Percentiles rank a stretch among this genome's conserved stretches.
phyloP scores from a whole-genome alignment of 2,113 vertebrate genomes.

The Panthera leo region DNA sequence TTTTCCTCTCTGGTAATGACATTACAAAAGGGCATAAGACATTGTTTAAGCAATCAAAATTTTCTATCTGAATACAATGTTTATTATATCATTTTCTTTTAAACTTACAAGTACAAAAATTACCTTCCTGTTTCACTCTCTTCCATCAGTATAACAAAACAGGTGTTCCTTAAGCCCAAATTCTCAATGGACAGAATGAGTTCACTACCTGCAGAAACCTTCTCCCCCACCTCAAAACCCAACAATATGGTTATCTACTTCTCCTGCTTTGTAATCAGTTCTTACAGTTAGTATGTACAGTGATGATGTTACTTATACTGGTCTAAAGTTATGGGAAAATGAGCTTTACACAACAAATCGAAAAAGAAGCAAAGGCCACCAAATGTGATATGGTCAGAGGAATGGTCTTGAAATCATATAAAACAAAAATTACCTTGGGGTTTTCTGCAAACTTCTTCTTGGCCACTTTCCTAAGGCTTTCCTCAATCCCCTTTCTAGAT shows the following conservation, averaged over 20 bases:
- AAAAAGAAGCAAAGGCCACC: background rate
- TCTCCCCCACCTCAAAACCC: background rate
- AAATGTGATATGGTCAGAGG: background rate
- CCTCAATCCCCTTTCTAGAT: slow-evolving; percentile 91
- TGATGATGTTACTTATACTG: background rate
- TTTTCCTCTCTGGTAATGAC: too few species aligned
- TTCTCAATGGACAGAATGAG: background rate
- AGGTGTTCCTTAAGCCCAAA: background rate
- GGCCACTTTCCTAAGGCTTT: slow-evolving; percentile 91
- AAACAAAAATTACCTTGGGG: slow-evolving; percentile 87
- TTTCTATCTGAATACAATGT: background rate
- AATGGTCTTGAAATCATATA: background rate
- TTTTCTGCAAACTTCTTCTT: slow-evolving; percentile 98
- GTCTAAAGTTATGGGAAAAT: background rate
- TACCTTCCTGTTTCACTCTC: background rate
- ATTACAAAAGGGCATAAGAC: background rate
- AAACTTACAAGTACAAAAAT: background rate
- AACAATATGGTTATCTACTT: background rate
- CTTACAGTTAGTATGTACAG: background rate
- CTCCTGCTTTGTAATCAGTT: background rate
- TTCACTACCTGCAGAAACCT: background rate
- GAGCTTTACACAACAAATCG: background rate
- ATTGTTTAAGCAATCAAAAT: background rate
- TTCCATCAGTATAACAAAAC: background rate
- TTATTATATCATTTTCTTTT: background rate